Evolutionary conservation across 2,888 invertebrate species (phyloP).

Genomic region (Candidula unifasciata): DNA sequence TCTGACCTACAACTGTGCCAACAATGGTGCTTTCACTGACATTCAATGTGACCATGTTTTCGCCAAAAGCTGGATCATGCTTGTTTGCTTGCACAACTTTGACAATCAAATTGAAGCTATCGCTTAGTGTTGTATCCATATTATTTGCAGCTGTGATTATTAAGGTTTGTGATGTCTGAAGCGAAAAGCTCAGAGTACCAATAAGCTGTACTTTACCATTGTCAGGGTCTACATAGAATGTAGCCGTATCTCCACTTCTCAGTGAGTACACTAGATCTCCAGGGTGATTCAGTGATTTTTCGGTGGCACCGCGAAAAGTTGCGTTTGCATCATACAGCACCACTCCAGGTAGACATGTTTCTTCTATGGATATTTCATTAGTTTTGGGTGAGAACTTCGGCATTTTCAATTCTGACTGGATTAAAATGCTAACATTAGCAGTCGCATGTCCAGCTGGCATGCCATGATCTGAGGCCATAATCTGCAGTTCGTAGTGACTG

Average conservation of each 20-base stretch:
- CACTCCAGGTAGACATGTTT: constrained; percentile 11
- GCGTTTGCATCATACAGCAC: constrained; percentile 37
- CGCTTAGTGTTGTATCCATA: constrained; percentile 36
- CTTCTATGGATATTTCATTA: background rate
- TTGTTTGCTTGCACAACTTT: constrained; percentile 56
- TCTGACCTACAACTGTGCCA: constrained; percentile 58
- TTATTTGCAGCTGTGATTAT: constrained; percentile 54
- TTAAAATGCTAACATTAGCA: constrained; percentile 48
- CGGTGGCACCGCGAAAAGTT: constrained; percentile 25
- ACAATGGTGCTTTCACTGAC: constrained; percentile 47
- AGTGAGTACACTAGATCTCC: constrained; percentile 60
- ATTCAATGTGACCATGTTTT: constrained; percentile 34
- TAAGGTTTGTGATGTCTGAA: constrained; percentile 12
- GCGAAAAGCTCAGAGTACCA: constrained; percentile 33
- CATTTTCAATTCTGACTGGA: constrained; percentile 14
- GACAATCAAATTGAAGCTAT: constrained; percentile 41
- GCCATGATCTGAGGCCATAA: constrained; percentile 60
- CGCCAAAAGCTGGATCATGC: constrained; percentile 53
- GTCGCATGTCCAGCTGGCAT: constrained; percentile 56
- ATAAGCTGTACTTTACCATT: constrained; percentile 59
- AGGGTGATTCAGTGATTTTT: background rate
- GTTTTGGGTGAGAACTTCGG: background rate
- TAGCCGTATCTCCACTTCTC: constrained; percentile 57
- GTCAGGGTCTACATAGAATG: constrained; percentile 60
- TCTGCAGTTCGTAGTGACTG: constrained; percentile 10